Evolutionary conservation across 2,113 vertebrate genomes (phyloP).

Genomic region (Pontoporia blainvillei): DNA sequence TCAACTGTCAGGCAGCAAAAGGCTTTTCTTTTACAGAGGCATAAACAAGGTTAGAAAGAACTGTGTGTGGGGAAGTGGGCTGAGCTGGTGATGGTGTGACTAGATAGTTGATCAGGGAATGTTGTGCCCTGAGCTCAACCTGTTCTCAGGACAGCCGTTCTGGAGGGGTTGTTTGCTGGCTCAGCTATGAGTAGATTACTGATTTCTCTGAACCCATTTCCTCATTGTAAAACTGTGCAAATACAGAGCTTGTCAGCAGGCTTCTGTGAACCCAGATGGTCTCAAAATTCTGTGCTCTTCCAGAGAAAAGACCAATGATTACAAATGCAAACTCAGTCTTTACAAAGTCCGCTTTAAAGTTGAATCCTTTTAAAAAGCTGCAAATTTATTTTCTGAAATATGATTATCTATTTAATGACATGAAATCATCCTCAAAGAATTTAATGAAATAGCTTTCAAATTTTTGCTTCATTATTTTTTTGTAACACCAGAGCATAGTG

Average conservation of each 20-base stretch:
- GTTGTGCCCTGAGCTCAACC: neutral
- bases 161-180: neutral
- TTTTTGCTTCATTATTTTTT: neutral
- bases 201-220: neutral
- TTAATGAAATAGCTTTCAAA: neutral
- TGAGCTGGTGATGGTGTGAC: neutral
- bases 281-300: neutral
- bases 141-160: neutral
- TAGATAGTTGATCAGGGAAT: neutral
- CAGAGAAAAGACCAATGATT: neutral
- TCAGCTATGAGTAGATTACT: neutral
- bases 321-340: neutral
- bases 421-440: neutral
- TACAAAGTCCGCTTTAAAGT: neutral
- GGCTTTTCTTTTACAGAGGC: neutral
- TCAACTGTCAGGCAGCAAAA: neutral
- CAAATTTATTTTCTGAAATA: neutral
- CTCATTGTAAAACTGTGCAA: neutral
- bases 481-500: neutral
- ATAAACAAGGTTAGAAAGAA: neutral
- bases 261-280: neutral
- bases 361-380: neutral
- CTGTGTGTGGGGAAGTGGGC: neutral
- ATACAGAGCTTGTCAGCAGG: neutral
- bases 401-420: neutral